Base-by-base conservation (phyloP, 2,113 vertebrate species). In the Brachionichthys hirsutus region DNA sequence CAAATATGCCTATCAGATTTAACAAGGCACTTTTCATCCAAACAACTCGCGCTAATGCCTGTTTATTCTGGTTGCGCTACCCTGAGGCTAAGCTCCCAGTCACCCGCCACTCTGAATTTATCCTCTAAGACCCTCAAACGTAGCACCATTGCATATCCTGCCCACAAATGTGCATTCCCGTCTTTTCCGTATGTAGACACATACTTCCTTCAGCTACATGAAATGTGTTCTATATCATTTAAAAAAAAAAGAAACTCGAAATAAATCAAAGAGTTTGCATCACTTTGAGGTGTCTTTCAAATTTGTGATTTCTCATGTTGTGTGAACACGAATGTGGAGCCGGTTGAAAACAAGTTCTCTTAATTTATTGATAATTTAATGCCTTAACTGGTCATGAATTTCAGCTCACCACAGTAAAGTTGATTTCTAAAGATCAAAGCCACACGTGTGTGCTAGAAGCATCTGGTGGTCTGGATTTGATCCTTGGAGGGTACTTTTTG, bases 1-100 rank as follows among this genome's bases (percentile, higher is more conserved):
- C 44, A 79, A 34, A 87, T 77, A 80, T 81, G 75, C 80, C 67
- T 48, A 86, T 86, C 82, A 84, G 72, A 84, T 88, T 85, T 82
- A 88, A 85, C 75, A 18, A 87, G 76, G 78, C 83, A 73, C 66
- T 84, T 85, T 81, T 83, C 76, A 73, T 79, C 65, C 77, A 67
- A 83, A 78, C 66, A 75, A 67, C 77, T 81, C 67, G 4, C 20
- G 24, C 64, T 85, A 82, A 85, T 78, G 70, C 82, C 77, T 61
- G 67, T 77, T 82, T 77, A 78, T 84, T 85, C 65, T 76, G 69
- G 65, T 59, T 55, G 71, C 77, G 54, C 68, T 75, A 55, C 63
- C 62, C 82, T 45, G 36, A 12, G 38, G 60, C 78, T 85, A 82
- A 86, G 85, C 86, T 85, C 64, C 72, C 69, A 75, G 78, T 81